A percentile compares a stretch with the other conserved stretches of the same genome.
Conservation (phyloP, 2,797 vertebrate species). For the Catamblyrhynchus diadema region DNA sequence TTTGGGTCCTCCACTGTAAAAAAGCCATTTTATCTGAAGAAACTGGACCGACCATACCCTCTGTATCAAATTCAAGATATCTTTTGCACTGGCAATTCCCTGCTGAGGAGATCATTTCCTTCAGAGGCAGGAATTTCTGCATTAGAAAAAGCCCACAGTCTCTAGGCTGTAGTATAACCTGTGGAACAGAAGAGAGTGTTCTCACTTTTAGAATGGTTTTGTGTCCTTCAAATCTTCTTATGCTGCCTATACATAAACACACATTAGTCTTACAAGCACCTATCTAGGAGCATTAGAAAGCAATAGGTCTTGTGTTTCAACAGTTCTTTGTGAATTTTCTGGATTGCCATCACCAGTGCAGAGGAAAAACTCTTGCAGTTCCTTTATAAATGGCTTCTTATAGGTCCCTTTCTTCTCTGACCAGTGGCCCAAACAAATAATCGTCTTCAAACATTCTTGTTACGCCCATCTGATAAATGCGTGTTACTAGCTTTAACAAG, state of each 20-base stretch:
- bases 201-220: conserved; percentile 58
- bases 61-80: conserved; percentile 66
- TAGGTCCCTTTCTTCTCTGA: background rate
- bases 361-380: background rate
- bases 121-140: conserved; percentile 67
- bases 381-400: background rate
- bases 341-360: background rate
- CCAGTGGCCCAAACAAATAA: background rate
- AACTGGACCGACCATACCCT: conserved; percentile 62
- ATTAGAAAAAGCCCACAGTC: conserved; percentile 64
- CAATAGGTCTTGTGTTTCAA: background rate
- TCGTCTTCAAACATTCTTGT: background rate
- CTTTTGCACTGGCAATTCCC: conserved; percentile 65
- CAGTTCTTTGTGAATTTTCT: background rate
- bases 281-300: background rate
- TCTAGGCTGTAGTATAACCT: conserved; percentile 66
- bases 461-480: accelerated
- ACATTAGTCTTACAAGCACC: background rate
- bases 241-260: conserved; percentile 16
- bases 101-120: conserved; percentile 64
- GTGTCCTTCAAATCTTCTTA: conserved; percentile 3
- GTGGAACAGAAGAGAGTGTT: conserved; percentile 66
- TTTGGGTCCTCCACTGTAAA: conserved; percentile 65
- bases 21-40: conserved; percentile 57
- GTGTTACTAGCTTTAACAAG: background rate